Conservation (phyloP, 2,113 vertebrate genomes). For the Merops nubicus region DNA sequence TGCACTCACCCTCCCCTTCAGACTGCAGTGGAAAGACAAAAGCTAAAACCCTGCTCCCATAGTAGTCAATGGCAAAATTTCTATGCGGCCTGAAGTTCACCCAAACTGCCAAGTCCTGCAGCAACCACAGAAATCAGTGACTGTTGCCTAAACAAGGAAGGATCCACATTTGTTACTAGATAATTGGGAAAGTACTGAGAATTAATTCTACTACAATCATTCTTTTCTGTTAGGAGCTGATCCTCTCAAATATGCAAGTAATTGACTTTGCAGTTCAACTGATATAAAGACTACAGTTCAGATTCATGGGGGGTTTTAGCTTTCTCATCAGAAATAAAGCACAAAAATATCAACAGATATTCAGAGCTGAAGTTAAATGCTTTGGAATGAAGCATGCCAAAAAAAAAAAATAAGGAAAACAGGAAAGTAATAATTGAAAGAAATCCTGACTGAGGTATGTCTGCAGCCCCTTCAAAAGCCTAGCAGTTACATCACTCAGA, state of each 20-base stretch:
- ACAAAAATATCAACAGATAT: background rate
- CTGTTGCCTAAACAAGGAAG: background rate
- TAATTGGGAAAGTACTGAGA: background rate
- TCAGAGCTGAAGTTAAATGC: background rate
- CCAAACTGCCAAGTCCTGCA: fast-evolving
- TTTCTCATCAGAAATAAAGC: background rate
- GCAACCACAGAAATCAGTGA: background rate
- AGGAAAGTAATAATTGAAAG: background rate
- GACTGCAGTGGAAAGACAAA: background rate
- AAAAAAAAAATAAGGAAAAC: background rate
- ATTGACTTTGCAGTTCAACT: background rate
- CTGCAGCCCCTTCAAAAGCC: background rate
- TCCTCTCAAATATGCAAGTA: background rate
- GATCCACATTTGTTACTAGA: background rate
- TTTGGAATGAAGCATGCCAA: background rate
- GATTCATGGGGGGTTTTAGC: fast-evolving
- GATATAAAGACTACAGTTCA: background rate
- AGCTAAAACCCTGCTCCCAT: fast-evolving
- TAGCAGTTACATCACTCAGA: background rate
- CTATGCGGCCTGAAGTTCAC: background rate
- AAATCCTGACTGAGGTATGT: fast-evolving
- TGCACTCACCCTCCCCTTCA: background rate
- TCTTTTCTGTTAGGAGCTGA: background rate
- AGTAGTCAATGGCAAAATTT: background rate
- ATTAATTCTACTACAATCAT: background rate